phyloP scores from a whole-genome alignment of 2,113 vertebrate genomes.

The Passer montanus region DNA sequence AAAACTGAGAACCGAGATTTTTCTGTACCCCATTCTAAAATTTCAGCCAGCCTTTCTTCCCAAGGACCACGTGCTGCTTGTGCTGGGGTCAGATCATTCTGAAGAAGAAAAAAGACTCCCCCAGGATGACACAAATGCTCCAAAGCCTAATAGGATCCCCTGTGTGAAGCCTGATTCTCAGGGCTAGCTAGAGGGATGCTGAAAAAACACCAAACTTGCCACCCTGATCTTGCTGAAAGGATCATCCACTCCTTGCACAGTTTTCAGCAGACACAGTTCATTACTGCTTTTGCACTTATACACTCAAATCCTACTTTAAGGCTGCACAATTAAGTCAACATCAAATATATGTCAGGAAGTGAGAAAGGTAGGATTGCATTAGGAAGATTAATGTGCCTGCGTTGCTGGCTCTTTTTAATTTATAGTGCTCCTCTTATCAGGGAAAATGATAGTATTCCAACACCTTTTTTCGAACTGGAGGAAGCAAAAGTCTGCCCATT shows the following conservation, averaged over 20 bases:
- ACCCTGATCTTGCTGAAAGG: background rate
- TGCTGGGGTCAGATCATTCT: background rate
- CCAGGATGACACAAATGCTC: background rate
- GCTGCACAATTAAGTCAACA: slow-evolving; percentile 13
- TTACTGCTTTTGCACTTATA: background rate
- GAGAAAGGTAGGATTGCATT: background rate
- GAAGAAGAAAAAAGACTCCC: background rate
- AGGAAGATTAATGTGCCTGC: slow-evolving; percentile 16
- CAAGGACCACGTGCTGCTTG: rapidly evolving
- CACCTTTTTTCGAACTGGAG: background rate
- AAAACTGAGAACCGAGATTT: background rate
- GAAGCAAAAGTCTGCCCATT: background rate
- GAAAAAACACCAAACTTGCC: background rate
- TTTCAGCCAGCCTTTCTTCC: background rate
- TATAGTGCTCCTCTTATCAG: slow-evolving; percentile 6
- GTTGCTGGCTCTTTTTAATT: slow-evolving; percentile 15
- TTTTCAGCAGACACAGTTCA: background rate
- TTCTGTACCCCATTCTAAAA: background rate
- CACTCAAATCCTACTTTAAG: background rate
- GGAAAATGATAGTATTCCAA: slow-evolving; percentile 12
- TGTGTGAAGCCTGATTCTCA: background rate
- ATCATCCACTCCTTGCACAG: background rate
- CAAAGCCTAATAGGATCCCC: background rate
- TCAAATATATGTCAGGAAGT: slow-evolving; percentile 8
- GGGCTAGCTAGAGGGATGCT: background rate